These are phyloP conservation scores for Colinus virginianus DNA, from an alignment of 2,113 vertebrate species.

Conservation along the genomic window DNA sequence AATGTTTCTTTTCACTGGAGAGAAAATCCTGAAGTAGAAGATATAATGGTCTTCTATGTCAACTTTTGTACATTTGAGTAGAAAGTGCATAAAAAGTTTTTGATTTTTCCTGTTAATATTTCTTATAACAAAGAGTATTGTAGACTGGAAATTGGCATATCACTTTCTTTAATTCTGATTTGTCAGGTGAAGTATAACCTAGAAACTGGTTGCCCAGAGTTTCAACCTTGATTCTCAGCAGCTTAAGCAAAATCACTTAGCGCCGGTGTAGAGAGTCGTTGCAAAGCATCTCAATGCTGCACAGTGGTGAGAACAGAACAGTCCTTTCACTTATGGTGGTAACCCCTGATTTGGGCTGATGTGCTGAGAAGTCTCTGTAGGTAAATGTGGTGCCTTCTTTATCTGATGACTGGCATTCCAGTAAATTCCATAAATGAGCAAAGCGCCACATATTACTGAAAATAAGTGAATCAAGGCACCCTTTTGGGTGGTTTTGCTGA, in stretches of 20 bases:
- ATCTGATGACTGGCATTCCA: not conserved
- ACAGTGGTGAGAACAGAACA: not conserved
- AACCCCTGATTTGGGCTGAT: not conserved
- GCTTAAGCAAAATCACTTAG: not conserved
- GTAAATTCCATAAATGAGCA: not conserved
- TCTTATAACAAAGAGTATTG: not conserved
- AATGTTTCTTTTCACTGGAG: not conserved
- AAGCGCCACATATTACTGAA: not conserved
- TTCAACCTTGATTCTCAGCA: not conserved
- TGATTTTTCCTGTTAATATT: not conserved
- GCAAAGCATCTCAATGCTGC: not conserved
- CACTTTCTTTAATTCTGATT: not conserved
- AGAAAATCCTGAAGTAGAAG: conserved; percentile 12
- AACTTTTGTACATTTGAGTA: not conserved
- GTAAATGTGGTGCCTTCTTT: fast-evolving
- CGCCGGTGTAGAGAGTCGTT: not conserved
- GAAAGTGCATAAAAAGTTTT: not conserved
- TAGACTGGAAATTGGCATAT: not conserved
- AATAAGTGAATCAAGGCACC: not conserved
- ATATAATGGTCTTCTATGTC: not conserved
- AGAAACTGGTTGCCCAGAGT: not conserved
- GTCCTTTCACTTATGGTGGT: not conserved
- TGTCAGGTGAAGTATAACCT: not conserved
- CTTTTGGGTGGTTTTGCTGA: not conserved
- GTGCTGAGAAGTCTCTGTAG: not conserved